Evolutionary conservation across 2,797 vertebrate species (phyloP).

Genomic region (Lithobates pipiens): DNA sequence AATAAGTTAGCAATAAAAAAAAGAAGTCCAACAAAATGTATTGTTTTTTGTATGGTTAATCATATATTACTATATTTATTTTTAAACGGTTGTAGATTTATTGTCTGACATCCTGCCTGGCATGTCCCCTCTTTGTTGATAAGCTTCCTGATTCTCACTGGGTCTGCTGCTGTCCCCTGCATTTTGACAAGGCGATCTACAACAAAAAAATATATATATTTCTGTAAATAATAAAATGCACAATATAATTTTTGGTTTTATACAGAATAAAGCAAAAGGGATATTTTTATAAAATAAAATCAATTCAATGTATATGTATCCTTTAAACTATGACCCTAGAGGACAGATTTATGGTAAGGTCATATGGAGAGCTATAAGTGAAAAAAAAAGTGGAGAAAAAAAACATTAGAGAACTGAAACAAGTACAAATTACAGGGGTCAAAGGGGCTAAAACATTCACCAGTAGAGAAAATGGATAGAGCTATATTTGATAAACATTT

Average conservation of each 20-base stretch:
- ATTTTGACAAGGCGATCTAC: neutral
- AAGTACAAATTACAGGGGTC: neutral
- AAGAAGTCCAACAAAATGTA: slow-evolving; percentile 15
- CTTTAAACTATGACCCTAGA: too few species aligned
- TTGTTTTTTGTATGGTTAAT: neutral
- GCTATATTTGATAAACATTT: too few species aligned
- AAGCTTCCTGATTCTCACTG: neutral
- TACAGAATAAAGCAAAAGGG: too few species aligned
- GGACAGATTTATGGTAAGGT: neutral
- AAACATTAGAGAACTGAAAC: neutral
- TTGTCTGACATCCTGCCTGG: slow-evolving; percentile 9
- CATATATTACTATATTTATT: neutral
- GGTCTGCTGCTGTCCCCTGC: neutral
- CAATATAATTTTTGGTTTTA: too few species aligned
- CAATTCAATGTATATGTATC: neutral
- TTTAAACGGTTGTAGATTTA: slow-evolving; percentile 47
- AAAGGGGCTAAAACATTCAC: neutral
- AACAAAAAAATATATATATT: neutral
- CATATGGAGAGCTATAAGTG: neutral
- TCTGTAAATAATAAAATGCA: too few species aligned
- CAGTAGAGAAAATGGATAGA: too few species aligned
- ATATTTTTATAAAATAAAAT: too few species aligned
- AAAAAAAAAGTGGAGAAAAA: neutral
- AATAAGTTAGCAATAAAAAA: slow-evolving; percentile 9
- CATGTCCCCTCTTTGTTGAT: neutral